phyloP scores from a whole-genome alignment of 2,797 vertebrate genomes.

The Nyctibius grandis region DNA sequence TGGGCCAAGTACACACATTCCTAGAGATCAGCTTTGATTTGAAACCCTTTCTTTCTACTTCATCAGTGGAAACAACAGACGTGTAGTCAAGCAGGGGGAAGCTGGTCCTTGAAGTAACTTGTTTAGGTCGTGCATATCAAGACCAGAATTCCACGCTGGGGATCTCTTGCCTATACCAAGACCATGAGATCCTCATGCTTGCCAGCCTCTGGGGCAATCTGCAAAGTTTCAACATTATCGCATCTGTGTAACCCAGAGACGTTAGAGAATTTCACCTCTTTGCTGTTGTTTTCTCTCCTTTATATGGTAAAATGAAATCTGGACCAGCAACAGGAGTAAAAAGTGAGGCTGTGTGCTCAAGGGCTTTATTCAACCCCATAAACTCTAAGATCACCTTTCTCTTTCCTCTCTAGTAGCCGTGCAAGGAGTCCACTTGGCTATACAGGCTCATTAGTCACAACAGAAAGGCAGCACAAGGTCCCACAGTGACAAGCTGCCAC shows the following conservation, averaged over 20 bases:
- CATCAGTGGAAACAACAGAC: neutral
- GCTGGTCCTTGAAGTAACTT: neutral
- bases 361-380: neutral
- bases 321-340: neutral
- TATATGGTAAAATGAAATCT: neutral
- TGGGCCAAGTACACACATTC: neutral
- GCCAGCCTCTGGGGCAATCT: neutral
- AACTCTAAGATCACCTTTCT: slow-evolving; percentile 3
- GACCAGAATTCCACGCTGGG: neutral
- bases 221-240: neutral
- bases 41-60: neutral
- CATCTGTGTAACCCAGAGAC: neutral
- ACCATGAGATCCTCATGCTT: neutral
- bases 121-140: neutral
- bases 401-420: neutral
- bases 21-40: neutral
- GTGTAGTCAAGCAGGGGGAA: neutral
- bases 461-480: slow-evolving; percentile 14
- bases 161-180: neutral
- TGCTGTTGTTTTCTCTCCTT: neutral
- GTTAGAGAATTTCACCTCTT: neutral
- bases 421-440: neutral
- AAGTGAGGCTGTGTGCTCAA: neutral
- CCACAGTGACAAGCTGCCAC: slow-evolving; percentile 27
- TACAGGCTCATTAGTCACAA: slow-evolving; percentile 28